Evolutionary conservation across 1,140 invertebrate species (phyloP).

Genomic region (Dermatophagoides farinae): DNA sequence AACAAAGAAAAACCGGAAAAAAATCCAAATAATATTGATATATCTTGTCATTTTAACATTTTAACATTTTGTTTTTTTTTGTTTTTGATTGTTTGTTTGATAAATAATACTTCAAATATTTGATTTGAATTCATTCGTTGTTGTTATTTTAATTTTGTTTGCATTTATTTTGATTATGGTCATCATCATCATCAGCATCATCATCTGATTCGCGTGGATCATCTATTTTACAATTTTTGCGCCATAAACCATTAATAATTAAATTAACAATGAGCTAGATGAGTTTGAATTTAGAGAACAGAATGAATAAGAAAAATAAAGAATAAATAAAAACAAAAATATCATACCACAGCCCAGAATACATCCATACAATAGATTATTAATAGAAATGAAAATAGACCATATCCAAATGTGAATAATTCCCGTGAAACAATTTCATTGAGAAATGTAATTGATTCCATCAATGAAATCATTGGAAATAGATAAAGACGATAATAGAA

Average conservation of each 20-base stretch:
- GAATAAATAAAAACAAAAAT: neutral
- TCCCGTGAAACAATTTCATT: slow-evolving; percentile 16
- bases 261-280: slow-evolving; percentile 22
- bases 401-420: slow-evolving; percentile 21
- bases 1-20: neutral
- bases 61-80: too few relatives aligned
- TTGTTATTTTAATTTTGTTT: too few relatives aligned
- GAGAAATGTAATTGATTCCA: slow-evolving; percentile 22
- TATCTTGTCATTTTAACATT: too few relatives aligned
- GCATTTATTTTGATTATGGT: neutral
- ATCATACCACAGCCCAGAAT: slow-evolving; percentile 29
- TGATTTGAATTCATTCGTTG: too few relatives aligned
- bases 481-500: slow-evolving; percentile 25
- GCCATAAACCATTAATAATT: slow-evolving; percentile 23
- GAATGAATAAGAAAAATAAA: neutral
- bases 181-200: slow-evolving; percentile 5
- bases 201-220: slow-evolving; percentile 25
- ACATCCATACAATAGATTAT: slow-evolving; percentile 25
- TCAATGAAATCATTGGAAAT: slow-evolving; percentile 26
- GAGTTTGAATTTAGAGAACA: neutral
- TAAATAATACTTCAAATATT: too few relatives aligned
- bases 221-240: slow-evolving; percentile 23
- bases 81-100: too few relatives aligned
- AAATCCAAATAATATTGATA: neutral
- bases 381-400: slow-evolving; percentile 25